Conservation (phyloP, 2,888 invertebrate species). For the Helicoverpa assulta region DNA sequence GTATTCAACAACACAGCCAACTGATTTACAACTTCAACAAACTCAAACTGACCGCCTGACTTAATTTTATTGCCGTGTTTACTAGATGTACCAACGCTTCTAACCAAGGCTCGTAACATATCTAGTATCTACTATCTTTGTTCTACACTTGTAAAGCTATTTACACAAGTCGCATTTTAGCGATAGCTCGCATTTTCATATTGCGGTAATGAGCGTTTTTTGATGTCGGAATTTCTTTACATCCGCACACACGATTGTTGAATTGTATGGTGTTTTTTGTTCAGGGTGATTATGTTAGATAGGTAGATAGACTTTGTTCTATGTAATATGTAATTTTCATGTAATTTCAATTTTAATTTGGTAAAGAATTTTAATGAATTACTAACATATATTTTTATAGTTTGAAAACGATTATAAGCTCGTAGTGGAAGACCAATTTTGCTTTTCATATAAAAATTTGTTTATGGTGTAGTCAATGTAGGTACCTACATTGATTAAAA, state of each 20-base stretch:
- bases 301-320: background rate
- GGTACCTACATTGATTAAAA: too few relatives aligned
- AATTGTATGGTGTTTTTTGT: slow-evolving; percentile 43
- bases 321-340: slow-evolving; percentile 21
- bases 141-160: slow-evolving; percentile 35
- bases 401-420: too few relatives aligned
- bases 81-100: slow-evolving; percentile 16
- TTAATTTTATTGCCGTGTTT: slow-evolving; percentile 31
- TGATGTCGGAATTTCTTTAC: slow-evolving; percentile 61
- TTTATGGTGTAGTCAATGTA: too few relatives aligned
- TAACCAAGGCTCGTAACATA: slow-evolving; percentile 7
- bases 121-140: slow-evolving; percentile 52
- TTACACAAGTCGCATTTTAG: slow-evolving; percentile 66
- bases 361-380: slow-evolving; percentile 15
- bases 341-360: slow-evolving; percentile 10
- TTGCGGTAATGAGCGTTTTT: slow-evolving; percentile 68
- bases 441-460: too few relatives aligned
- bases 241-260: slow-evolving; percentile 44
- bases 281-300: slow-evolving; percentile 18
- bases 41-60: slow-evolving; percentile 1
- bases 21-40: slow-evolving; percentile 9
- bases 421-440: too few relatives aligned
- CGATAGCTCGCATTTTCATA: slow-evolving; percentile 62
- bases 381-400: slow-evolving; percentile 1
- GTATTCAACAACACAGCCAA: slow-evolving; percentile 12